phyloP scores from a whole-genome alignment of 2,113 vertebrate species.

The Riparia riparia region DNA sequence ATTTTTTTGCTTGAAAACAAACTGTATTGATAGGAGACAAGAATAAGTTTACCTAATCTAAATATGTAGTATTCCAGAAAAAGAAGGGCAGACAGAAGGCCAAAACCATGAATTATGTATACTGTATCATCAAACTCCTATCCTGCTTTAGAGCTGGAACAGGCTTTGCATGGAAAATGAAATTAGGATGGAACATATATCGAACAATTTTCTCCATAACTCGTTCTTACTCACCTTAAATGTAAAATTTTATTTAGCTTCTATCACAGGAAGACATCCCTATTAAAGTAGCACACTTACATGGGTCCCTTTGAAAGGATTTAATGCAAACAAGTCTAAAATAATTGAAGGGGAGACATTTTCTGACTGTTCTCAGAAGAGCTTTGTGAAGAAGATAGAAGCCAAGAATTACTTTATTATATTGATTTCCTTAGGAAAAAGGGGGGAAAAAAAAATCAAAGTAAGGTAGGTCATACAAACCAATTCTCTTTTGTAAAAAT shows the following conservation, averaged over 20 bases:
- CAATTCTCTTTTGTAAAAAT: constrained; percentile 84
- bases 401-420: constrained; percentile 92
- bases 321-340: constrained; percentile 90
- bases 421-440: constrained; percentile 86
- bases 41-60: constrained; percentile 88
- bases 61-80: constrained; percentile 86
- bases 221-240: constrained; percentile 91
- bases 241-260: constrained; percentile 92
- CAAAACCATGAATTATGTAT: constrained; percentile 94
- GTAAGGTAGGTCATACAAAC: constrained; percentile 87
- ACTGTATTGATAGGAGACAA: constrained; percentile 69
- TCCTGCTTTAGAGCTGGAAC: constrained; percentile 74
- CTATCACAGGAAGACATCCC: constrained; percentile 83
- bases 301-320: constrained; percentile 79
- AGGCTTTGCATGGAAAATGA: constrained; percentile 82
- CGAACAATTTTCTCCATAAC: constrained; percentile 92
- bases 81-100: constrained; percentile 77
- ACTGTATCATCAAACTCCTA: constrained; percentile 83
- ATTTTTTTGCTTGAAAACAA: constrained; percentile 49
- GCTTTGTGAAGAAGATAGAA: constrained; percentile 86
- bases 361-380: constrained; percentile 84
- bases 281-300: constrained; percentile 84
- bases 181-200: constrained; percentile 91
- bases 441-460: constrained; percentile 75
- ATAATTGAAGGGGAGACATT: constrained; percentile 92